phyloP scores from a whole-genome alignment of 2,797 vertebrate genomes.

The Tadarida brasiliensis region DNA sequence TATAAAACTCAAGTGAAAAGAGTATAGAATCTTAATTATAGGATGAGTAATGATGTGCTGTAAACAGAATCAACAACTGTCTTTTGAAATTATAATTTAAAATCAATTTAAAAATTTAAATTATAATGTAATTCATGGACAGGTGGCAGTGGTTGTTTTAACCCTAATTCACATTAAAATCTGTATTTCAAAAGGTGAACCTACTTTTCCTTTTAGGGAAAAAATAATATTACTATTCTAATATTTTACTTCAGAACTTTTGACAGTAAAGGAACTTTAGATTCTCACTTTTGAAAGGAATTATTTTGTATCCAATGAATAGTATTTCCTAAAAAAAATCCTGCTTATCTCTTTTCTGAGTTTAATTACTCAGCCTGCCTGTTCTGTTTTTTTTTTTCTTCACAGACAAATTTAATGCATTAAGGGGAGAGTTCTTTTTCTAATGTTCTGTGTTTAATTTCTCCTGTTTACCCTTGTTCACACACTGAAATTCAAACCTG shows the following conservation, averaged over 20 bases:
- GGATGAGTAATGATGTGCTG: neutral
- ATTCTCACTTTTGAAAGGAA: constrained; percentile 34
- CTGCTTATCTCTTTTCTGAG: neutral
- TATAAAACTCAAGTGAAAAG: constrained; percentile 18
- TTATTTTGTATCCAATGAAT: neutral
- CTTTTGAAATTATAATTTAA: constrained; percentile 62
- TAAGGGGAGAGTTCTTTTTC: neutral
- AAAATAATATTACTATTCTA: constrained; percentile 37
- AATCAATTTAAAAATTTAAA: constrained; percentile 15
- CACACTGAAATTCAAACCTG: neutral
- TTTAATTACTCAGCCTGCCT: constrained; percentile 13
- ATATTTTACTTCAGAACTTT: constrained; percentile 39
- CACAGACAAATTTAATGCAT: neutral
- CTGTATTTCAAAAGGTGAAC: constrained; percentile 11
- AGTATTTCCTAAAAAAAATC: constrained; percentile 41
- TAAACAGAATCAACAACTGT: constrained; percentile 1
- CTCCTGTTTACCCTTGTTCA: neutral
- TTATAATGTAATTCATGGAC: neutral
- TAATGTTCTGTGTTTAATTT: neutral
- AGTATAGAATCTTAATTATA: neutral
- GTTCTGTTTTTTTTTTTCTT: neutral
- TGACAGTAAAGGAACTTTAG: constrained; percentile 42
- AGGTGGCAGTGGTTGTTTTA: neutral
- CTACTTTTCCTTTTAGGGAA: neutral
- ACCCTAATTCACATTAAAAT: constrained; percentile 29